Percentiles rank a stretch among this genome's conserved stretches.
These are phyloP conservation scores for Anisognathus igniventris DNA, from an alignment of 2,797 vertebrate species.

Conservation along the genomic window DNA sequence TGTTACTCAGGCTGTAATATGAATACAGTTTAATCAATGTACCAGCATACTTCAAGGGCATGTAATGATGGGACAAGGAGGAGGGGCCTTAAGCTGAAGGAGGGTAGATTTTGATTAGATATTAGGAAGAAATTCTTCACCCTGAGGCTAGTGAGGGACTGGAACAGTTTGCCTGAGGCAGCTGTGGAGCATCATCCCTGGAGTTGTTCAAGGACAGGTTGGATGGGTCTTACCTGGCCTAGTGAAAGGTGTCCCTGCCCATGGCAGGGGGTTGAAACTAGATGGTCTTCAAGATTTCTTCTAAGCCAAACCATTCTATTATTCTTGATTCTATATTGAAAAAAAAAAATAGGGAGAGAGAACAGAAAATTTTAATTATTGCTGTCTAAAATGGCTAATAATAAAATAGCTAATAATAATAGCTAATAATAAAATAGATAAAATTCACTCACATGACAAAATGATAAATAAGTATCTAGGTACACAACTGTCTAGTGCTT, in stretches of 20 bases:
- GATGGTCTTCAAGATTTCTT: not conserved
- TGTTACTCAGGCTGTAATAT: not conserved
- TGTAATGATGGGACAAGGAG: accelerated
- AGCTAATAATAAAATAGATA: no score
- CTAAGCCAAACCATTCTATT: not conserved
- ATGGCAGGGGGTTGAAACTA: not conserved
- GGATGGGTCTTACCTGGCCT: not conserved
- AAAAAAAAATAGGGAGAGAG: not conserved
- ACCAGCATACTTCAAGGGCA: not conserved
- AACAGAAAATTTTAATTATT: not conserved
- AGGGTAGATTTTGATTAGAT: not conserved
- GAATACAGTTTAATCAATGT: not conserved
- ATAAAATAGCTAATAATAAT: no score
- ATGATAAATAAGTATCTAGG: not conserved
- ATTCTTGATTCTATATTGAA: not conserved
- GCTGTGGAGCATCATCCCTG: not conserved
- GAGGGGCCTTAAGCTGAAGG: not conserved
- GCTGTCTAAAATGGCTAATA: not conserved
- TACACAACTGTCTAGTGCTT: not conserved
- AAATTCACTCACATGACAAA: not conserved
- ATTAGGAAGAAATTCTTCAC: not conserved
- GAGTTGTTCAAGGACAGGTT: not conserved
- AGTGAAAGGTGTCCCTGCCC: not conserved
- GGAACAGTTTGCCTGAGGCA: not conserved
- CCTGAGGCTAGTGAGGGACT: not conserved